A percentile compares a stretch with the other conserved stretches of the same genome.
Evolutionary conservation across 2,888 invertebrate genomes (phyloP).

Genomic region (Thalpophila matura): DNA sequence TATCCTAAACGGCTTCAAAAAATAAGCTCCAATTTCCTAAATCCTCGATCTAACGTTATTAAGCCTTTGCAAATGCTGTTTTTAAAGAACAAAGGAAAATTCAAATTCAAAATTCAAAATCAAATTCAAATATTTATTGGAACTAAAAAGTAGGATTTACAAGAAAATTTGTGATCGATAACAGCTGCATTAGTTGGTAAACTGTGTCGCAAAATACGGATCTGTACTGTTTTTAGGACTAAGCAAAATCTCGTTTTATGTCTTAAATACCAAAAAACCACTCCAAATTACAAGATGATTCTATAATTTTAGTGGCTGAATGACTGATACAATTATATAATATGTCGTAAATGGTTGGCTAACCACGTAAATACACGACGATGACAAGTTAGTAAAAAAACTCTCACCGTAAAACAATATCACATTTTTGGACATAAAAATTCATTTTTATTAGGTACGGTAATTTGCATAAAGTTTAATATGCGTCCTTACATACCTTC

Average conservation of each 20-base stretch:
- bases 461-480: conserved; percentile 11
- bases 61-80: conserved; percentile 29
- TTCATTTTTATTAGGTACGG: neutral
- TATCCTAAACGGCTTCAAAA: conserved; percentile 41
- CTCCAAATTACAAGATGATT: too few species aligned
- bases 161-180: too few species aligned
- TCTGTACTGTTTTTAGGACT: neutral
- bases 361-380: too few species aligned
- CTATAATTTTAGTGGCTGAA: too few species aligned
- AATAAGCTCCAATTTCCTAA: conserved; percentile 50
- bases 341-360: too few species aligned
- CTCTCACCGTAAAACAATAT: neutral
- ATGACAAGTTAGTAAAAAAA: too few species aligned
- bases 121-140: too few species aligned
- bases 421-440: neutral
- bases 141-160: too few species aligned
- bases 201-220: too few species aligned
- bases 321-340: neutral
- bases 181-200: too few species aligned
- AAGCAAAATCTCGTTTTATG: neutral
- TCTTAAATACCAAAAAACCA: too few species aligned
- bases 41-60: conserved; percentile 34
- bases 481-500: conserved; percentile 7
- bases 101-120: too few species aligned
- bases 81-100: conserved; percentile 23